phyloP scores from a whole-genome alignment of 1,140 invertebrate genomes.

The Papilio glaucus region DNA sequence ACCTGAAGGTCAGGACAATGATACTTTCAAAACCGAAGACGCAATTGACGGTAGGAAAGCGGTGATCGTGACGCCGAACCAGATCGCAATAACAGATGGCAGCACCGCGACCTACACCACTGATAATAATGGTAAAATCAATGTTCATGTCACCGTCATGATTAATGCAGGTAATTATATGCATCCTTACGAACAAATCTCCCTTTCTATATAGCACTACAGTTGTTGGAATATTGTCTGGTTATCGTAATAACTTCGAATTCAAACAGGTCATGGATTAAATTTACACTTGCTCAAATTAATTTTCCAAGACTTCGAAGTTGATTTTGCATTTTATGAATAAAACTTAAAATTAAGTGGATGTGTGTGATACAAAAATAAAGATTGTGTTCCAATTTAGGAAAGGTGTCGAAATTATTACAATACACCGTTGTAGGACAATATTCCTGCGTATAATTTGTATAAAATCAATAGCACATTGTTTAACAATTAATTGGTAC shows the following conservation, averaged over 20 bases:
- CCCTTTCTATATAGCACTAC: constrained; percentile 51
- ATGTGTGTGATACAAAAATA: too few species aligned
- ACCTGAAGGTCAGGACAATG: constrained; percentile 91
- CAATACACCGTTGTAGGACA: not conserved
- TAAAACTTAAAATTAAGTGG: too few species aligned
- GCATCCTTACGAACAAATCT: constrained; percentile 75
- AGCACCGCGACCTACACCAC: constrained; percentile 85
- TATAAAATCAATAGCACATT: constrained; percentile 54
- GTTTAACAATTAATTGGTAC: constrained; percentile 60
- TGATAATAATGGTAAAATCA: constrained; percentile 94
- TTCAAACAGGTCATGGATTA: not conserved
- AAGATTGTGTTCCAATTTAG: not conserved
- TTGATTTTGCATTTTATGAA: too few species aligned
- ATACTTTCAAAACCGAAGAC: constrained; percentile 86
- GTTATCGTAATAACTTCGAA: constrained; percentile 42
- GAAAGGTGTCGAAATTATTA: not conserved
- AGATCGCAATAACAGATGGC: constrained; percentile 78
- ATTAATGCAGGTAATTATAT: constrained; percentile 86
- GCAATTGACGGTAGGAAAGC: constrained; percentile 84
- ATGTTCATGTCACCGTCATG: constrained; percentile 93
- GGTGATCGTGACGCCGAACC: constrained; percentile 64
- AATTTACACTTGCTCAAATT: too few species aligned
- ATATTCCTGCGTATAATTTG: constrained; percentile 33
- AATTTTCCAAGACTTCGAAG: too few species aligned
- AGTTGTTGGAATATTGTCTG: constrained; percentile 18